phyloP scores from a whole-genome alignment of 2,797 vertebrate species.

The Danio choprae region DNA sequence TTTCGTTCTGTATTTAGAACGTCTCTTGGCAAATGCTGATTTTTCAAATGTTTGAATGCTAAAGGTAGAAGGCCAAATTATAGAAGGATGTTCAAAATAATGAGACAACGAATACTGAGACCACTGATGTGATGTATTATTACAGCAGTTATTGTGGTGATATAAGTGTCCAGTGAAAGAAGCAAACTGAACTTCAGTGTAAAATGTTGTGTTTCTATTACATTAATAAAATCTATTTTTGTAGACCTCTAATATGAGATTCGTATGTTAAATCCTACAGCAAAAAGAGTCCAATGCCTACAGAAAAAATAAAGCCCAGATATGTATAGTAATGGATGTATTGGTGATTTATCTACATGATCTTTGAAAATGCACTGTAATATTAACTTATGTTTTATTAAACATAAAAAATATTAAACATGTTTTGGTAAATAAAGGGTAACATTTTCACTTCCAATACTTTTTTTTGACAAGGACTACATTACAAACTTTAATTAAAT shows the following conservation, averaged over 20 bases:
- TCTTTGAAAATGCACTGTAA: not conserved
- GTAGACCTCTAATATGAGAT: slow-evolving; percentile 28
- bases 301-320: not conserved
- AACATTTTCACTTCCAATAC: slow-evolving; percentile 5
- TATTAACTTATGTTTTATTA: not conserved
- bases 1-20: not conserved
- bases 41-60: not conserved
- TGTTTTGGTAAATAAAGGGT: not conserved
- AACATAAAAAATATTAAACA: not conserved
- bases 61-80: not conserved
- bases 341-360: not conserved
- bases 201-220: slow-evolving; percentile 31
- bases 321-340: not conserved
- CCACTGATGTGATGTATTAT: slow-evolving; percentile 21
- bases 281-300: not conserved
- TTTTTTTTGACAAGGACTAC: slow-evolving; percentile 1
- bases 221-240: slow-evolving; percentile 49
- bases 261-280: slow-evolving; percentile 15
- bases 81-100: not conserved
- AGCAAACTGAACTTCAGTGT: slow-evolving; percentile 1
- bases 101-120: not conserved
- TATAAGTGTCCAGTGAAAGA: slow-evolving; percentile 1
- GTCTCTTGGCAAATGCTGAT: not conserved
- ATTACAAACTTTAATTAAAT: slow-evolving; percentile 21
- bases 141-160: not conserved